phyloP scores from a whole-genome alignment of 2,888 invertebrate species.

The Merodon equestris region DNA sequence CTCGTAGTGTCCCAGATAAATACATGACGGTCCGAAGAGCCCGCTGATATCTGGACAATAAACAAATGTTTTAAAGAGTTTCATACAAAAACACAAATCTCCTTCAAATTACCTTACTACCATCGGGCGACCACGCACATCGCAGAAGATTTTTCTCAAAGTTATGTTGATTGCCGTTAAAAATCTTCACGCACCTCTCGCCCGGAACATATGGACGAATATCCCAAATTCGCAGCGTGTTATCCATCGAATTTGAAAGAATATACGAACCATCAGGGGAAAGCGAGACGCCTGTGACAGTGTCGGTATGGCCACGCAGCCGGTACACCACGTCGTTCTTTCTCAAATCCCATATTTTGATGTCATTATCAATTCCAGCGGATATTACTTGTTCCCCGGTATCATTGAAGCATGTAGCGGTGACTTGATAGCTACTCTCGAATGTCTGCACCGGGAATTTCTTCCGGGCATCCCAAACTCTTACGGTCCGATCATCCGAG shows the following conservation, averaged over 20 bases:
- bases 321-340: conserved; percentile 91
- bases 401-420: conserved; percentile 95
- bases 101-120: conserved; percentile 84
- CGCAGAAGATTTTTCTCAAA: conserved; percentile 97
- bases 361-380: conserved; percentile 97
- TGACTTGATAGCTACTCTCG: conserved; percentile 88
- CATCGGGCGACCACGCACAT: conserved; percentile 96
- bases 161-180: conserved; percentile 97
- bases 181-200: conserved; percentile 94
- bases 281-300: conserved; percentile 90
- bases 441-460: conserved; percentile 87
- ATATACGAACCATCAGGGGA: conserved; percentile 87
- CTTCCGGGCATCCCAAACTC: conserved; percentile 95
- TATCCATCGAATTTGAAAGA: conserved; percentile 98
- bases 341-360: conserved; percentile 98
- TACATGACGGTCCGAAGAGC: conserved; percentile 96
- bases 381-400: conserved; percentile 96
- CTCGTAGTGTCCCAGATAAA: conserved; percentile 98
- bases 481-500: conserved; percentile 94
- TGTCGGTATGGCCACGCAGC: conserved; percentile 96
- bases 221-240: conserved; percentile 97
- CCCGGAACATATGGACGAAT: conserved; percentile 95
- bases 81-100: neutral
- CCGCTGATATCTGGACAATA: conserved; percentile 83
- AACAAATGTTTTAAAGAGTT: too few relatives aligned